Percentiles rank a stretch among this genome's conserved stretches.
Conservation (phyloP, 64 coral and sea anemone species). For the Pocillopora damicornis region DNA sequence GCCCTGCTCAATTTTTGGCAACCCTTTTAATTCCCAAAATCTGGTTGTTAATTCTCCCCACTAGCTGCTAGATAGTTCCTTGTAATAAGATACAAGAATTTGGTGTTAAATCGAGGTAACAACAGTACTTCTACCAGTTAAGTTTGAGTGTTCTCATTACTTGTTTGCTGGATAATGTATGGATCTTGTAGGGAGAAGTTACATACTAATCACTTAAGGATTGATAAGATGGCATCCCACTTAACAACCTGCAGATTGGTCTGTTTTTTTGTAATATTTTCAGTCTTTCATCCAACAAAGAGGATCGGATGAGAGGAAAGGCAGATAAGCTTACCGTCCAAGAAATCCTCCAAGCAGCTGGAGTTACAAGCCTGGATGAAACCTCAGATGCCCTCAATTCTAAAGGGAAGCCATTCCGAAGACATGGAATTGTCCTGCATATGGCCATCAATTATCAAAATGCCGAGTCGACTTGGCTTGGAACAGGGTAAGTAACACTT, state of each 20-base stretch:
- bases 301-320: constrained; percentile 18
- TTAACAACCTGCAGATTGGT: neutral
- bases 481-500: constrained; percentile 68
- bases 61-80: no score
- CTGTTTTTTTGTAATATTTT: neutral
- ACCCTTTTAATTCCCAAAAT: no score
- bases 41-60: no score
- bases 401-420: constrained; percentile 85
- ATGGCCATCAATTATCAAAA: constrained; percentile 83
- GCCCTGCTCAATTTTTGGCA: no score
- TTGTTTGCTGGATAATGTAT: no score
- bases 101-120: no score
- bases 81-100: no score
- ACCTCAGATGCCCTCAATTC: constrained; percentile 91
- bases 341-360: constrained; percentile 80
- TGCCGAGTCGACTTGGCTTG: constrained; percentile 72
- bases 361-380: constrained; percentile 60
- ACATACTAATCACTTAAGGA: no score
- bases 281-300: constrained; percentile 9
- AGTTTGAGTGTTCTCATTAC: no score
- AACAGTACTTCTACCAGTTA: no score
- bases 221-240: neutral
- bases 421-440: constrained; percentile 87
- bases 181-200: no score
- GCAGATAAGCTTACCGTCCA: constrained; percentile 85